Conservation (phyloP, 37 sponge, comb jelly and placozoan genomes). For the Halichondria panicea region DNA sequence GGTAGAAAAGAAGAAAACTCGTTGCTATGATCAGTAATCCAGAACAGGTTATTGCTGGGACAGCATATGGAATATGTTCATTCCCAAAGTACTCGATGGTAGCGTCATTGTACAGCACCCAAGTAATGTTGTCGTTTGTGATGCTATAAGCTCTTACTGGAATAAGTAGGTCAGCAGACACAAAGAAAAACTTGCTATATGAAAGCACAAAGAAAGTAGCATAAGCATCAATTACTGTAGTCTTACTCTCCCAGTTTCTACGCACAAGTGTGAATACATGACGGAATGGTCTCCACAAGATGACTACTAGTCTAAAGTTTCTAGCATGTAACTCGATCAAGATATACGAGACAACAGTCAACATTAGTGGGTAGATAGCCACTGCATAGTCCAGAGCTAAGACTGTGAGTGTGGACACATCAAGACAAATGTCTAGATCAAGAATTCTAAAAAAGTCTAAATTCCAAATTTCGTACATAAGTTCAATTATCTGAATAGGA, state of each 20-base stretch:
- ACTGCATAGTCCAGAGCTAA: constrained; percentile 28
- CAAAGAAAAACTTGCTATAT: constrained; percentile 46
- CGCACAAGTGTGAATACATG: constrained; percentile 14
- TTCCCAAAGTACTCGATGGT: constrained; percentile 17
- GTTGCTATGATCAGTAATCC: constrained; percentile 38
- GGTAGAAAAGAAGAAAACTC: constrained; percentile 23
- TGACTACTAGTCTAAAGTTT: background rate
- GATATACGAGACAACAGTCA: constrained; percentile 9
- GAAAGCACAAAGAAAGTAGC: constrained; percentile 62
- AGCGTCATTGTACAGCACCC: constrained; percentile 1
- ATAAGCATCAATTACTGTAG: constrained; percentile 42
- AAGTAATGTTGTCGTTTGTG: no score
- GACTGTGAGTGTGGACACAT: background rate
- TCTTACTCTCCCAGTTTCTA: constrained; percentile 32
- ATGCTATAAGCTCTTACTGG: no score
- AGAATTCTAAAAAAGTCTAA: constrained; percentile 22
- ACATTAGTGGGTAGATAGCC: constrained; percentile 29
- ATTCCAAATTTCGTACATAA: constrained; percentile 19
- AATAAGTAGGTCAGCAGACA: constrained; percentile 41
- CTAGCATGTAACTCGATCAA: constrained; percentile 6
- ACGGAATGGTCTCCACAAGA: constrained; percentile 18
- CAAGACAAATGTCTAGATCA: constrained; percentile 15
- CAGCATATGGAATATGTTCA: constrained; percentile 2
- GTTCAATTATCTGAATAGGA: background rate
- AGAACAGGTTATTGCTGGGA: no score